phyloP scores from a whole-genome alignment of 2,113 vertebrate genomes.

The Microtus richardsoni region DNA sequence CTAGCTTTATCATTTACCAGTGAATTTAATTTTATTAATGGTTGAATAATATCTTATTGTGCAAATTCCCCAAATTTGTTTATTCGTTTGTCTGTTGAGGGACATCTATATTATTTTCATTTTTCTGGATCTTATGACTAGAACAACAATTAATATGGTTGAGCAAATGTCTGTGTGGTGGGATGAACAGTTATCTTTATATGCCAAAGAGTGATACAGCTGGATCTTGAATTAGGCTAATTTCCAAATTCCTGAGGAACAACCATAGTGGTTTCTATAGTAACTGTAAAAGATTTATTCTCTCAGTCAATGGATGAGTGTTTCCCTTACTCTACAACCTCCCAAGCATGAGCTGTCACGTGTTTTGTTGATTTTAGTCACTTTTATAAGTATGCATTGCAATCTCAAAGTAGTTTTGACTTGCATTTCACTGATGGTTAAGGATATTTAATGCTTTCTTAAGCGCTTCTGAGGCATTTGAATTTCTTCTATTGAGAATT shows the following conservation, averaged over 20 bases:
- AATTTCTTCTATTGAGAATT: background rate
- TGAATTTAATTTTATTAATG: background rate
- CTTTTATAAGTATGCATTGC: background rate
- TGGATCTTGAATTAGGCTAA: too few relatives aligned
- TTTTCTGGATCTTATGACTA: background rate
- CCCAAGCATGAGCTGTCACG: background rate
- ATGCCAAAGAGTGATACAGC: too few relatives aligned
- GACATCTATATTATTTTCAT: background rate
- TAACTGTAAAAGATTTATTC: background rate
- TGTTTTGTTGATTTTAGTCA: background rate
- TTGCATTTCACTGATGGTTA: background rate
- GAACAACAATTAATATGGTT: background rate
- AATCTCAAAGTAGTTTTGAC: background rate
- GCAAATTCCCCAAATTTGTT: background rate
- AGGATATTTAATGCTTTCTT: background rate
- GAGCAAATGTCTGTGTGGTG: background rate
- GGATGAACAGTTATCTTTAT: background rate
- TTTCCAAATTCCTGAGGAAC: background rate
- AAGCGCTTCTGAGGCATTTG: background rate
- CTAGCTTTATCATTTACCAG: background rate
- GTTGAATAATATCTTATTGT: background rate
- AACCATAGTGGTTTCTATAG: background rate
- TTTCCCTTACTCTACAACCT: background rate
- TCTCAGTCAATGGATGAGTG: background rate
- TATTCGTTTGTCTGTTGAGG: background rate